Conservation (phyloP, 1,140 invertebrate species). For the Sesamia nonagrioides region DNA sequence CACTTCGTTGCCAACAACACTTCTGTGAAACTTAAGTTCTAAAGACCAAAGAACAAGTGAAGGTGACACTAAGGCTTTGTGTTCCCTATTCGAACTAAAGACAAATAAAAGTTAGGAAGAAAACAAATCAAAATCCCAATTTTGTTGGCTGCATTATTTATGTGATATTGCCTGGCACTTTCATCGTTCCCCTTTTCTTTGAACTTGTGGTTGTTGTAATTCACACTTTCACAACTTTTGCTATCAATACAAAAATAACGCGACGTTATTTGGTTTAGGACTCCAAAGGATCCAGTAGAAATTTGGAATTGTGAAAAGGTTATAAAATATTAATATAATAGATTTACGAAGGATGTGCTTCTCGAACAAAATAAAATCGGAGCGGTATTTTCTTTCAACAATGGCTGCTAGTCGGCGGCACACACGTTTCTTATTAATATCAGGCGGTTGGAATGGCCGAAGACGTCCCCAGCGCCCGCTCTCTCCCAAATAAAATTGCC, state of each 20-base stretch:
- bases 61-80: conserved; percentile 63
- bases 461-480: conserved; percentile 84
- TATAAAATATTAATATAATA: conserved; percentile 16
- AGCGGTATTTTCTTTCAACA: conserved; percentile 42
- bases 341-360: conserved; percentile 4
- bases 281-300: neutral
- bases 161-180: conserved; percentile 82
- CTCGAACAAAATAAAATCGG: conserved; percentile 40
- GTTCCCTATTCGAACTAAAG: conserved; percentile 69
- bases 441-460: conserved; percentile 82
- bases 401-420: conserved; percentile 50
- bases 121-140: conserved; percentile 87
- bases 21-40: conserved; percentile 33
- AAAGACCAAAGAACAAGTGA: conserved; percentile 45
- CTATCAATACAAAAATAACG: conserved; percentile 61
- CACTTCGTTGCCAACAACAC: conserved; percentile 53
- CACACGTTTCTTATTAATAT: conserved; percentile 87
- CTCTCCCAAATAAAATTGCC: conserved; percentile 88
- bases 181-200: conserved; percentile 78
- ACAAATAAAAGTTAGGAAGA: conserved; percentile 85
- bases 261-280: conserved; percentile 3
- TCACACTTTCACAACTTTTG: conserved; percentile 68
- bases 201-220: conserved; percentile 70
- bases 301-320: neutral
- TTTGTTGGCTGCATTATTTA: conserved; percentile 85